phyloP scores from a whole-genome alignment of 2,113 vertebrate species.

The Arizona elegans region DNA sequence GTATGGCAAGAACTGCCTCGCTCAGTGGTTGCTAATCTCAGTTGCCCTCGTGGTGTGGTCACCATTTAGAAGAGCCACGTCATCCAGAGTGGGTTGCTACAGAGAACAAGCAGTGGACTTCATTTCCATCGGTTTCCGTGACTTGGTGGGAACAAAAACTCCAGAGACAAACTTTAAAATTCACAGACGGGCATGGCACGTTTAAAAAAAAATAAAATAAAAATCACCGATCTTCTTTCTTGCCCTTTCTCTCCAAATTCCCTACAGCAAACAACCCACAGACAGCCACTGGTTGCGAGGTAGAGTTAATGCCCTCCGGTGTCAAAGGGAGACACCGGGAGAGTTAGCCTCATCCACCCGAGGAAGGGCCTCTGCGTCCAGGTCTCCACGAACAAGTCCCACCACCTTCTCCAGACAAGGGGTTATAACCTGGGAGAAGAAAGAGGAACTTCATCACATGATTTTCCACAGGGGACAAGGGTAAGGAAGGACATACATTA shows the following conservation, averaged over 20 bases:
- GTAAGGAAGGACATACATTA: not conserved
- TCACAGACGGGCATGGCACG: not conserved
- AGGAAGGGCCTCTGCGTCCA: constrained; percentile 83
- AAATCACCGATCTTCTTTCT: not conserved
- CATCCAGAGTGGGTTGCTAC: constrained; percentile 77
- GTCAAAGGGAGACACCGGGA: constrained; percentile 49
- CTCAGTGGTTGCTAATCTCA: constrained; percentile 75
- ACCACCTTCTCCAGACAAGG: constrained; percentile 85
- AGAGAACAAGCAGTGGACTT: constrained; percentile 52
- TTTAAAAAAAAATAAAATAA: not conserved
- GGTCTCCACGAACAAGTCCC: constrained; percentile 87
- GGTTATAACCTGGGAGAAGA: constrained; percentile 82
- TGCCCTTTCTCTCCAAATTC: constrained; percentile 27
- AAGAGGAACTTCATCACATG: not conserved
- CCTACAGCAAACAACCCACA: constrained; percentile 58
- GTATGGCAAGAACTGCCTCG: constrained; percentile 54
- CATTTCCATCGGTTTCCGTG: not conserved
- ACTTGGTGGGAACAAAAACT: fast-evolving
- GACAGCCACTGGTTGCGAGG: constrained; percentile 56
- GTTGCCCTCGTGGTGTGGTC: constrained; percentile 77
- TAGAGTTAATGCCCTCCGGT: constrained; percentile 45
- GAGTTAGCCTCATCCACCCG: constrained; percentile 89
- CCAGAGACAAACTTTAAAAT: not conserved
- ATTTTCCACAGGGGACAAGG: not conserved
- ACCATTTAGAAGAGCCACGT: constrained; percentile 88